phyloP scores from a whole-genome alignment of 92 coral and sea anemone genomes.

The Heliopora coerulea region DNA sequence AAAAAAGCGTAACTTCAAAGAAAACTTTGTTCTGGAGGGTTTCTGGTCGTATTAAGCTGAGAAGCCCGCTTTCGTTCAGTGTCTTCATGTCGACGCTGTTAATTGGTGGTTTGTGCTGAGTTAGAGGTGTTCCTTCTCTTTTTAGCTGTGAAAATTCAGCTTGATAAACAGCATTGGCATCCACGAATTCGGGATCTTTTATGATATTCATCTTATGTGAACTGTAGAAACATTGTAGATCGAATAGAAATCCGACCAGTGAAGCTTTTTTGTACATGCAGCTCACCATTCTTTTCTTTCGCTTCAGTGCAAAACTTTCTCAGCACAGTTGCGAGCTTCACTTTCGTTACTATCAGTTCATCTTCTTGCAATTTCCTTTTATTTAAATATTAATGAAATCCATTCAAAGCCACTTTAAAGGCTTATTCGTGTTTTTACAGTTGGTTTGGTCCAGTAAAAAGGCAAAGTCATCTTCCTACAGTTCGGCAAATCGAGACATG shows the following conservation, averaged over 20 bases:
- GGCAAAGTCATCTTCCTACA: not conserved
- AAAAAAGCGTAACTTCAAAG: constrained; percentile 55
- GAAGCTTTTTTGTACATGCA: constrained; percentile 53
- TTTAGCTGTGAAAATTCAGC: constrained; percentile 50
- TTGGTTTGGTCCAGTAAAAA: constrained; percentile 11
- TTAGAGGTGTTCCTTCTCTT: constrained; percentile 45
- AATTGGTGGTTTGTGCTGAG: constrained; percentile 54
- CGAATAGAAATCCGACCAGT: constrained; percentile 31
- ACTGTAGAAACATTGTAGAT: constrained; percentile 38
- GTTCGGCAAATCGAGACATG: constrained; percentile 31
- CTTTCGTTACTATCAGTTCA: not conserved
- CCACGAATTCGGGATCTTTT: constrained; percentile 47
- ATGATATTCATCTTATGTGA: constrained; percentile 31
- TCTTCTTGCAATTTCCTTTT: constrained; percentile 35
- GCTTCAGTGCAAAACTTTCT: constrained; percentile 53
- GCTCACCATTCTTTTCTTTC: constrained; percentile 46
- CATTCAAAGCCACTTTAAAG: constrained; percentile 39
- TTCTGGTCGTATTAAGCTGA: constrained; percentile 41
- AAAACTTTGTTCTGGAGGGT: constrained; percentile 63
- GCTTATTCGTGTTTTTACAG: constrained; percentile 49
- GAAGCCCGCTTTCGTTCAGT: constrained; percentile 48
- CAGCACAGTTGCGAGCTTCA: constrained; percentile 34
- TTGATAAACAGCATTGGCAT: constrained; percentile 51
- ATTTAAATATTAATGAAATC: constrained; percentile 35
- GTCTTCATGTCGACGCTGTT: constrained; percentile 49